phyloP scores from a whole-genome alignment of 2,113 vertebrate genomes.

The Bufo bufo region DNA sequence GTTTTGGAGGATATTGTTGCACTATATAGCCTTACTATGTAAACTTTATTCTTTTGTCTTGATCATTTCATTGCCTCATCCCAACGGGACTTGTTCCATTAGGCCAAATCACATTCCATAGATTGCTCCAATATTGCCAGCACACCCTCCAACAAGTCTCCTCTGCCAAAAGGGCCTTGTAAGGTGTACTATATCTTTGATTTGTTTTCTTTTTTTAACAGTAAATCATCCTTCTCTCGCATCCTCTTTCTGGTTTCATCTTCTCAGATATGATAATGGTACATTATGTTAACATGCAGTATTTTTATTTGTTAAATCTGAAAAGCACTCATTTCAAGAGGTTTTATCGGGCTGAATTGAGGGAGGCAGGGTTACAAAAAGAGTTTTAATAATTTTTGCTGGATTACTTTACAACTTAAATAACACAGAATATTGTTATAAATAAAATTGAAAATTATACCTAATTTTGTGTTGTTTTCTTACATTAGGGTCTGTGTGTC shows the following conservation, averaged over 20 bases:
- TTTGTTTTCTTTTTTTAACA: not conserved
- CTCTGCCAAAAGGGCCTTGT: not conserved
- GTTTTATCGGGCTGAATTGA: slow-evolving; percentile 63
- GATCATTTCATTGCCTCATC: not conserved
- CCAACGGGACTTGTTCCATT: not conserved
- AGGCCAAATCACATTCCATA: not conserved
- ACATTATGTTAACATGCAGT: slow-evolving; percentile 52
- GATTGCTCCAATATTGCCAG: not conserved
- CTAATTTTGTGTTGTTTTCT: slow-evolving; percentile 46
- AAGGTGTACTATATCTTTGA: not conserved
- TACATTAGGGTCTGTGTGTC: not conserved
- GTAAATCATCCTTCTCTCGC: slow-evolving; percentile 1
- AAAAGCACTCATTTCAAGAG: slow-evolving; percentile 48
- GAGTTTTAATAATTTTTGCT: slow-evolving; percentile 86
- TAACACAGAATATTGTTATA: slow-evolving; percentile 94
- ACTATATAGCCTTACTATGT: slow-evolving; percentile 42
- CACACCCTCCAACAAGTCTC: slow-evolving; percentile 1
- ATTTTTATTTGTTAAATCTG: slow-evolving; percentile 68
- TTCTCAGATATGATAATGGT: slow-evolving; percentile 34
- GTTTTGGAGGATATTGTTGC: slow-evolving; percentile 20
- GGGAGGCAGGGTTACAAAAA: slow-evolving; percentile 68
- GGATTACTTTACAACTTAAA: slow-evolving; percentile 95
- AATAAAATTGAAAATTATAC: slow-evolving; percentile 79
- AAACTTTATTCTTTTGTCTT: not conserved
- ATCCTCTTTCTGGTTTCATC: not conserved